A percentile compares a stretch with the other conserved stretches of the same genome.
Conservation (phyloP, 2,113 vertebrate species). For the Macheiramphus alcinus region DNA sequence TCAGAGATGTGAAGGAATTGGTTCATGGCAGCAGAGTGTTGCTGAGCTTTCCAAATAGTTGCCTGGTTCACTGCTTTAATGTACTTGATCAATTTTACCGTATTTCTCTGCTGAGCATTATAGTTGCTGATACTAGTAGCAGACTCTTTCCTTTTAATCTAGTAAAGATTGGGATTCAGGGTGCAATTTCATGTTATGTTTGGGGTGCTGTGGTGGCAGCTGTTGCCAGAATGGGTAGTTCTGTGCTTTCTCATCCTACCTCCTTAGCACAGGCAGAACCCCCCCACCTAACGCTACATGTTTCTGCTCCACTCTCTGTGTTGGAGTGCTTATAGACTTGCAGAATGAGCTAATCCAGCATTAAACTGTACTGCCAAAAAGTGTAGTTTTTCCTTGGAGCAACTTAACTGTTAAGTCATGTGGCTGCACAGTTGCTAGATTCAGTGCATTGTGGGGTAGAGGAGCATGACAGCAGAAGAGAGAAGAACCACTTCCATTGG, state of each 20-base stretch:
- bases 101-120: background rate
- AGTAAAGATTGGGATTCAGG: background rate
- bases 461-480: background rate
- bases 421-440: background rate
- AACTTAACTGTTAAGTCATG: background rate
- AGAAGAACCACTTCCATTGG: background rate
- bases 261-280: background rate
- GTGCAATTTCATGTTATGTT: background rate
- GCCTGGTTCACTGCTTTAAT: background rate
- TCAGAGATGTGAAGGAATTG: background rate
- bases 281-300: background rate
- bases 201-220: background rate
- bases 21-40: background rate
- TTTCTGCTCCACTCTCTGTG: background rate
- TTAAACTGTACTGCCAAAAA: background rate
- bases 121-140: background rate
- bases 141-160: background rate
- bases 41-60: background rate
- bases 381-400: background rate
- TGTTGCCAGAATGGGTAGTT: background rate
- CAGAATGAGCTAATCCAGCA: background rate
- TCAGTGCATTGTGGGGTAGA: background rate
- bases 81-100: background rate
- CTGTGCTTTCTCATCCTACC: background rate
- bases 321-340: background rate